Evolutionary conservation across 2,113 vertebrate species (phyloP), one percentile per base, ranked within the genome.

Genomic region (Cepphus grylle): DNA sequence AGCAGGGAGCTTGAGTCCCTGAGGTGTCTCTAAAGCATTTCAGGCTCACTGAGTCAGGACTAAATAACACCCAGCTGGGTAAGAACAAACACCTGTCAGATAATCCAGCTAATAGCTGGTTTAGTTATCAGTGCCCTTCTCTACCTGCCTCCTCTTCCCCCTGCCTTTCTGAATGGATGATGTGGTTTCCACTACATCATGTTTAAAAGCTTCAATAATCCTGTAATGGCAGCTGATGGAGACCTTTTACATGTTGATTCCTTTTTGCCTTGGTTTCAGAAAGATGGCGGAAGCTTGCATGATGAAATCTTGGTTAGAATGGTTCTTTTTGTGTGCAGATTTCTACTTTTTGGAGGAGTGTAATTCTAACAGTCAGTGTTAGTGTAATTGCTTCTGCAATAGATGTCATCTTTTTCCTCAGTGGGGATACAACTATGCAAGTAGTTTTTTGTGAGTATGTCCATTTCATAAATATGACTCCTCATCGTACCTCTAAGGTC

Each of bases 21-120:
- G 72, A 97, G 89, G 94, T 90, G 43, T 56, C 73, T 90, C 56
- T 81, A 96, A 96, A 93, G 76, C 72, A 72, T 96, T 97, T 93
- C 88, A 88, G 74, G 62, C 77, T 96, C 89, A 95, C 93, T 94
- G 96, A 96, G 72, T 96, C 85, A 92, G 92, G 91, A 93, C 89
- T 93, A 93, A 96, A 94, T 93, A 95, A 95, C 79, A 91, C 91
- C 90, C 96, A 95, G 81, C 94, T 91, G 96, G 12, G 96, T 82
- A 93, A 91, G 97, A 96, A 96, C 92, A 97, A 97, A 97, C 88
- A 96, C 76, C 95, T 96, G 95, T 94, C 87, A 94, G 87, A 97
- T 95, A 87, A 96, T 70, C 76, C 73, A 81, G 61, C 79, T 95
- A 97, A 96, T 96, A 91, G 58, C 61, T 77, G 79, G 88, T 88